Evolutionary conservation across 2,797 vertebrate genomes (phyloP), one percentile per base, ranked within the genome.

Genomic region (Clarias pachynema): DNA sequence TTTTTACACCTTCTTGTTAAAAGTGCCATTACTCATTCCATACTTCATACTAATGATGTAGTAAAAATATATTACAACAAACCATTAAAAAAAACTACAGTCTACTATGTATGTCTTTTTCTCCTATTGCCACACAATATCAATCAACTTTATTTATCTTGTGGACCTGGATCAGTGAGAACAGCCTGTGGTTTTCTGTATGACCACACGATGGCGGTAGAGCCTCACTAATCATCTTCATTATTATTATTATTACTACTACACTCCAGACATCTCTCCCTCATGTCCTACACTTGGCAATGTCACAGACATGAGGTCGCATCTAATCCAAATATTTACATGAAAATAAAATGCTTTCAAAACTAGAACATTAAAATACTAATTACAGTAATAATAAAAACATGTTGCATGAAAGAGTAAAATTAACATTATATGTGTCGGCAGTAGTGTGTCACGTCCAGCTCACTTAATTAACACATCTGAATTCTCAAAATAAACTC

Each of bases 401-500:
- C 24, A 3, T n/a, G 24, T 63, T 26, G n/a, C 62, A 63, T 5
- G 8, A 14, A 65, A 65, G 62, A 26, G 1, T 9, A 14, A 65
- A 65, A 68, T 20, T 0, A 72, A 72, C 7, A 12, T 78, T 78
- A 20, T 31, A 56, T 57, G 4, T 12, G 59, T 77, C 20, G 10
- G 68, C 37, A 65, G 24, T 40, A 63, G 59, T 80, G 31, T 62
- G 62, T 24, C 49, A 82, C 0, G 22, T 82, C 15, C 16, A 20
- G 26, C 66, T 82, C 18, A 82, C 65, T 82, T 22, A 40, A 37
- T 82, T 16, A 59, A 82, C 29, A 70, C 29, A 69, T 57, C 8
- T 69, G 65, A 34, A 62, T 37, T 34, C 29, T 59, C 5, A 18
- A 29, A 40, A 29, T 53, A 18, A 63, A 83, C 69, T 49, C 18